Evolutionary conservation across 30 jellyfish, hydroid and myxozoan species (phyloP).

Genomic region (Rhopilema esculentum): DNA sequence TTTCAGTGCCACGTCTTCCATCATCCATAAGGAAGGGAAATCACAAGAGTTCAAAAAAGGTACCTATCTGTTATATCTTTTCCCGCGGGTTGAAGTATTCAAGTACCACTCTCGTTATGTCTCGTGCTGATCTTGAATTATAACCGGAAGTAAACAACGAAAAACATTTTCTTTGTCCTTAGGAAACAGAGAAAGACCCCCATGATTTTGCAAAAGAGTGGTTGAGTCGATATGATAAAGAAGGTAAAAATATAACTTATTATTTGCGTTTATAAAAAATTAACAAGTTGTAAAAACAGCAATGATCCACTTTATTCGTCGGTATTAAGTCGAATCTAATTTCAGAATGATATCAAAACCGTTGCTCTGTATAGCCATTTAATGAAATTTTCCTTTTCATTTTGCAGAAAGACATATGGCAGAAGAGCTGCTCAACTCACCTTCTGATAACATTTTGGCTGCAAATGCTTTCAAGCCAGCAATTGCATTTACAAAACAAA

Average conservation of each 20-base stretch:
- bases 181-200: background rate
- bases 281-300: background rate
- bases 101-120: no score
- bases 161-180: background rate
- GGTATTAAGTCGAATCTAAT: no score
- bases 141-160: no score
- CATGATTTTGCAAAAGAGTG: conserved; percentile 12
- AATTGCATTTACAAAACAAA: background rate
- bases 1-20: no score
- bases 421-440: conserved; percentile 9
- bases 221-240: conserved; percentile 27
- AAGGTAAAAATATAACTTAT: no score
- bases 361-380: background rate
- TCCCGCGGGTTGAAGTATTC: no score
- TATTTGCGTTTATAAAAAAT: no score
- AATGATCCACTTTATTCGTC: background rate
- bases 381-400: background rate
- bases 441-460: background rate
- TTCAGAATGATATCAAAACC: no score
- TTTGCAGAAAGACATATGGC: conserved; percentile 48
- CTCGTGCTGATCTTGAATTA: background rate
- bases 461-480: background rate
- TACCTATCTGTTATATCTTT: no score
- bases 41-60: no score
- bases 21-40: no score